Base-by-base conservation (phyloP, 2,797 vertebrate species). In the Macropodus opercularis region DNA sequence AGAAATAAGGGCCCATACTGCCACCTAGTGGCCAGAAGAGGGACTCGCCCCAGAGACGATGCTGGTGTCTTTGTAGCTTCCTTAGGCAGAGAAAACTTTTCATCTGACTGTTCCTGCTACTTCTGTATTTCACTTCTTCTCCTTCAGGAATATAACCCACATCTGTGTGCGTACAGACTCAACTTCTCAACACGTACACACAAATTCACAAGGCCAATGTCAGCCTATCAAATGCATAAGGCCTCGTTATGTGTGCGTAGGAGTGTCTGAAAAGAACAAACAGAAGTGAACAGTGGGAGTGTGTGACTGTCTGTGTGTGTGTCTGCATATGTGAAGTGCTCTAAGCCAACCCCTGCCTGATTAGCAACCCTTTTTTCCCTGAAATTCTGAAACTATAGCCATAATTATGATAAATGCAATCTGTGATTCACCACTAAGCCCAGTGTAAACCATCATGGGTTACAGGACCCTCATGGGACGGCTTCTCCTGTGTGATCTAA, bases 11-110 rank as follows among this genome's bases (percentile, higher is more conserved):
- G n/a, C n/a, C n/a, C n/a, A n/a, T n/a, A n/a, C n/a, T n/a, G n/a
- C n/a, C n/a, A n/a, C n/a, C n/a, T n/a, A n/a, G n/a, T n/a, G n/a
- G n/a, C n/a, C n/a, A n/a, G n/a, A n/a, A n/a, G n/a, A n/a, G n/a
- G n/a, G n/a, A n/a, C n/a, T n/a, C n/a, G n/a, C n/a, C n/a, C n/a
- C n/a, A n/a, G n/a, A n/a, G n/a, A n/a, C n/a, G n/a, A n/a, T n/a
- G n/a, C n/a, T n/a, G n/a, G 32, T 53, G 13, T 69, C 34, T 54
- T 10, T 69, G 87, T 93, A 90, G 88, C 87, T 90, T 89, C 90
- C 21, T 85, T 69, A 76, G 80, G 68, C 87, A 91, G 63, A 55
- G 72, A 84, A 72, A 82, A 56, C 12, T 52, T 64, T 57, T 83
- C 76, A 86, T 78, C 43, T 40, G 65, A 87, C 85, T 65, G 79